These are phyloP conservation scores for Campylomormyrus tamandua DNA, from an alignment of 2,113 vertebrate species.

Conservation along the genomic window DNA sequence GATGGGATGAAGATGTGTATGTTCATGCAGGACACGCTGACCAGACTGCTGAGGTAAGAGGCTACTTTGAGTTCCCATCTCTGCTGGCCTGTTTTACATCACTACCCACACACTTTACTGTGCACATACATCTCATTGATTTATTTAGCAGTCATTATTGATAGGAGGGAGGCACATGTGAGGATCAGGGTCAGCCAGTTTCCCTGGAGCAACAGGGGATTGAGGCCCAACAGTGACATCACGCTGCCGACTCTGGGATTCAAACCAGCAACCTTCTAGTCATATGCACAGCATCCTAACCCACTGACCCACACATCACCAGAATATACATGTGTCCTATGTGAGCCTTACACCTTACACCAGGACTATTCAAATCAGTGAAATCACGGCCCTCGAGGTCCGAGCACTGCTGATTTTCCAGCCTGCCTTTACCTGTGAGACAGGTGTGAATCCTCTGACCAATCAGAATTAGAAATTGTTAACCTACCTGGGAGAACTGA, in stretches of 20 bases:
- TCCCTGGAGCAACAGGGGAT: not conserved
- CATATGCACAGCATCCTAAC: too few relatives aligned
- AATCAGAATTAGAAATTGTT: too few relatives aligned
- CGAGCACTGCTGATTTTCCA: too few relatives aligned
- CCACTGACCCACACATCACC: too few relatives aligned
- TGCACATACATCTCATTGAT: not conserved
- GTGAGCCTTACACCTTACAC: not conserved
- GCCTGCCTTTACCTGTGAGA: too few relatives aligned
- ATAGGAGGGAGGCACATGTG: not conserved
- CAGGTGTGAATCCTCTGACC: too few relatives aligned
- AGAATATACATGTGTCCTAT: not conserved
- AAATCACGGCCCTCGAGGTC: too few relatives aligned
- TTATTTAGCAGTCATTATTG: not conserved
- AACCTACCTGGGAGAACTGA: too few relatives aligned
- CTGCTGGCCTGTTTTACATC: not conserved
- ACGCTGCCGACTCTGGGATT: not conserved
- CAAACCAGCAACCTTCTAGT: not conserved
- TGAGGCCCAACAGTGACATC: not conserved
- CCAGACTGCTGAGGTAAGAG: conserved; percentile 80
- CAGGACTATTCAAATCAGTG: too few relatives aligned
- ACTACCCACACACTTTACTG: not conserved
- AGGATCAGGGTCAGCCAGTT: not conserved
- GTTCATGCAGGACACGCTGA: conserved; percentile 92
- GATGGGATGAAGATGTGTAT: conserved; percentile 87
- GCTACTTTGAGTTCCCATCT: not conserved